Evolutionary conservation across 2,888 invertebrate genomes (phyloP), one percentile per base, ranked within the genome.

Genomic region (Endotricha flammealis): DNA sequence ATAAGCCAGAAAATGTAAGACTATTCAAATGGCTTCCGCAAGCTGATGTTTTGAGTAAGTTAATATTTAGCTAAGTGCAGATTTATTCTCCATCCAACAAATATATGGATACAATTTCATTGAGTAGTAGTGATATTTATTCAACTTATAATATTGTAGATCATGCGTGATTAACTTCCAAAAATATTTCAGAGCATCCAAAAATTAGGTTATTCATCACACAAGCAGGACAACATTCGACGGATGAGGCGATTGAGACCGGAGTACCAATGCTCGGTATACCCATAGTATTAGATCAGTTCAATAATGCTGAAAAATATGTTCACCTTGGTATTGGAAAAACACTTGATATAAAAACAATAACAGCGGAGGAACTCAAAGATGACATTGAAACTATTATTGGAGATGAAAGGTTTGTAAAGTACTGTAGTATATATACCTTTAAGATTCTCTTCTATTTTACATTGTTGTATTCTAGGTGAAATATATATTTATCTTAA

Each of bases 181-280:
- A n/a, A n/a, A 4, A 16, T 16, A 20, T 61, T 55, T 6, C 47
- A 74, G 74, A 25, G 9, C 86, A 88, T 51, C 70, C 75, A 4
- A 87, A 87, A 33, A 38, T 87, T 0, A 85, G 81, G 46, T 9
- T 66, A 1, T 69, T 67, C 28, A 65, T 85, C 13, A 79, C 76
- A 1, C 82, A 85, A 63, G 79, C 72, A 14, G 83, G 83, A n/a
- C 39, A 78, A 0, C 79, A 81, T 40, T 82, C 83, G 0, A 63
- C 76, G 0, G 77, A 81, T 29, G 83, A 85, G 52, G 67, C 81
- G 0, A 72, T 86, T n/a, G 41, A 47, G 16, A 69, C 71, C 3
- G 67, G 64, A 12, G 73, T 78, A 0, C 81, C 83, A 1, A 36
- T 83, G 2, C 49, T 82, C 17, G 78, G 65, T 2, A 52, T 83